Base-by-base conservation (phyloP, 1,140 invertebrate species). In the Neodiprion pinetum region DNA sequence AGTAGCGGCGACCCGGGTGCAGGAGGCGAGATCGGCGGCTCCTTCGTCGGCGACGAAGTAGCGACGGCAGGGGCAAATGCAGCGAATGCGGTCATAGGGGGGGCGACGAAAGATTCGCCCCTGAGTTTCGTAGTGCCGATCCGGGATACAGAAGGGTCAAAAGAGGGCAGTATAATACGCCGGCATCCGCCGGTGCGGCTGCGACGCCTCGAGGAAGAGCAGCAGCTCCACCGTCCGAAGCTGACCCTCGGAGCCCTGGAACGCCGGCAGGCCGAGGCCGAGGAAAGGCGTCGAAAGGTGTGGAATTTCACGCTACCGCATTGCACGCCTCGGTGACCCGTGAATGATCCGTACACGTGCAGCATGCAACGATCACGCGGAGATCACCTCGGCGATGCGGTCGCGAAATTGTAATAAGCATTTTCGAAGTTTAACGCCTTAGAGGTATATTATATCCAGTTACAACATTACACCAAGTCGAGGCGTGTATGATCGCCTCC, bases 231-330 rank as follows among this genome's bases (percentile, higher is more conserved):
- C 9, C 72, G 74, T 61, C 65, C 67, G 8, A 73, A 76, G 61
- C 70, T 86, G 49, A 84, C 85, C 7, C 83, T 83, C 74, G 83
- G 85, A 75, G 74, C 78, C 17, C 77, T 87, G 70, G 79, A 84
- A 67, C 82, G 84, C 72, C 83, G 82, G 76, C 85, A 87, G 74
- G 84, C 78, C 7, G 81, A 80, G 14, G 85, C 85, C 67, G 83
- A 84, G 72, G 75, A 80, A 71, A 76, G 85, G 67, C 74, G 85
- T 14, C 79, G 80, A 69, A 77, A 80, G 79, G 85, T 85, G 70
- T 67, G 79, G 77, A 71, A 48, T 74, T 61, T 17, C 11, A 61
- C 28, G 28, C 28, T 40, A 40, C 28, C 28, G 2, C 28, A 40
- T 40, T 40, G 28, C 28, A 40, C 5, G 28, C 28, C 28, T 40